Base-by-base conservation (phyloP, 2,113 vertebrate species). In the Copsychus sechellarum region DNA sequence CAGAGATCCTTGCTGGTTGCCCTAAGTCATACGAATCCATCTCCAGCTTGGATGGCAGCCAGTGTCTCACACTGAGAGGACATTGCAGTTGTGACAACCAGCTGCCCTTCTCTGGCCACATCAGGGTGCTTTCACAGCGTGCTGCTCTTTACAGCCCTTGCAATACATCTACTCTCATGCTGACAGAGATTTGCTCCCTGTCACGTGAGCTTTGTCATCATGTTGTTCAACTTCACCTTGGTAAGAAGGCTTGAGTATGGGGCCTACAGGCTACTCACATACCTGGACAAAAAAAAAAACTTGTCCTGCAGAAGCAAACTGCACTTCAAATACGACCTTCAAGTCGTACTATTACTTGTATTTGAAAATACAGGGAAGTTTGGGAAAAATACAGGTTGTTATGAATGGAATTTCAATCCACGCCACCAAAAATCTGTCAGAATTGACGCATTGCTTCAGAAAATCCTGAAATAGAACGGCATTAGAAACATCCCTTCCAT, bases 191-290 rank as follows among this genome's bases (percentile, higher is more conserved):
- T n/a, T 71, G 18, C 31, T 53, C 21, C 13, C 28, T 65, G 20
- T 31, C n/a, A 34, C 0, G 0, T 16, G 17, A 77, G 18, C 3
- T 62, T 77, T 8, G 4, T 34, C 43, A 24, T 26, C 1, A 1
- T 9, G 2, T 2, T 60, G 10, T 19, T 85, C 33, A 26, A 15
- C 42, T n/a, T 69, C 77, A 40, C 12, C 3, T 31, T 4, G 3
- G 10, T 20, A 58, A 43, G 33, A 8, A 51, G 5, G 22, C 15
- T 42, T 13, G 23, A 47, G 9, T 29, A 16, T 12, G 18, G 5
- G 6, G 13, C 14, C 34, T 43, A 20, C 19, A 34, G 25, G 6
- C 5, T 38, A 61, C 13, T 38, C 4, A 22, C 2, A 29, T 5
- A 34, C 12, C 7, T 14, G n/a, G 10, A 36, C 8, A n/a, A n/a